phyloP scores from a whole-genome alignment of 2,888 invertebrate genomes.

The Phania funesta region DNA sequence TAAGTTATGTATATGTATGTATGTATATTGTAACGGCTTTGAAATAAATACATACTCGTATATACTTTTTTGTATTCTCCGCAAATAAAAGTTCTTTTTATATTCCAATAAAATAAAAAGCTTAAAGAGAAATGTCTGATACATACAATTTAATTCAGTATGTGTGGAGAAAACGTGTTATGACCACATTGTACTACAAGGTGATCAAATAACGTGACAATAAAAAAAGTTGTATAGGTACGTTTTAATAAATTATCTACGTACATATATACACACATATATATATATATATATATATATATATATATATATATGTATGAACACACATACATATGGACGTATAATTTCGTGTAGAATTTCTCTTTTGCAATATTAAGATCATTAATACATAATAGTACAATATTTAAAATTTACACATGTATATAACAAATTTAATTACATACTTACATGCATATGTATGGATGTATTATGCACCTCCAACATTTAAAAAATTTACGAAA shows the following conservation, averaged over 20 bases:
- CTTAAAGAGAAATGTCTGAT: background rate
- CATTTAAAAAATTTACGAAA: too few relatives aligned
- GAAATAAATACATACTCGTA: background rate
- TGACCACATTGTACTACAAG: conserved; percentile 42
- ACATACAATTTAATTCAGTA: background rate
- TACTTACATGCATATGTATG: too few relatives aligned
- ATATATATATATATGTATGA: background rate
- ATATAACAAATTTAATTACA: too few relatives aligned
- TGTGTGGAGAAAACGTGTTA: conserved; percentile 27
- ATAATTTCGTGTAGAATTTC: conserved; percentile 4
- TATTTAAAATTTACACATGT: too few relatives aligned
- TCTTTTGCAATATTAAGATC: background rate
- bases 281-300: background rate
- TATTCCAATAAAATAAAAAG: background rate
- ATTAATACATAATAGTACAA: background rate
- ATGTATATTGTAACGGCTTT: too few relatives aligned
- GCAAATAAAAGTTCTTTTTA: conserved; percentile 14
- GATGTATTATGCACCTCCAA: too few relatives aligned
- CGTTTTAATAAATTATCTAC: conserved; percentile 11
- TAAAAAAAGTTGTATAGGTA: conserved; percentile 3
- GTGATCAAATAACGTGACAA: conserved; percentile 53
- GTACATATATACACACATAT: background rate
- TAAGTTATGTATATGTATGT: too few relatives aligned
- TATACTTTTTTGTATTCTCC: conserved; percentile 11
- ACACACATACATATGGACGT: background rate